Conservation (phyloP, 2,797 vertebrate species). For the Danio jaintianensis region DNA sequence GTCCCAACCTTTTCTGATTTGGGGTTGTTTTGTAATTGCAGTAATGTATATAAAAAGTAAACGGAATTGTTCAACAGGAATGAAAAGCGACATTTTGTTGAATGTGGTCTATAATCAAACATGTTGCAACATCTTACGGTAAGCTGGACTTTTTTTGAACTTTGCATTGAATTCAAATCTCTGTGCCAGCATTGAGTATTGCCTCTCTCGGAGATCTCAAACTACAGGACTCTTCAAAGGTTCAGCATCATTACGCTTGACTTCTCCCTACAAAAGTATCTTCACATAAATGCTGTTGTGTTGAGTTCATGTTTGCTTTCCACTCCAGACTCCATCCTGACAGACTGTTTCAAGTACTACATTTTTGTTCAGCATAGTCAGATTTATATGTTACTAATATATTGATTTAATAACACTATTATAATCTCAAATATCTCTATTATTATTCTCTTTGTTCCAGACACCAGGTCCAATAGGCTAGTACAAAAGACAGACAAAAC, state of each 20-base stretch:
- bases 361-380: no score
- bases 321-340: background rate
- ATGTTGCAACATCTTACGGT: background rate
- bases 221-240: constrained; percentile 1
- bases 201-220: background rate
- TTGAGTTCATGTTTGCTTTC: no score
- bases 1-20: no score
- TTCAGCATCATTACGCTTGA: background rate
- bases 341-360: no score
- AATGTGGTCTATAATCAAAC: background rate
- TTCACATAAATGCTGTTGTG: background rate
- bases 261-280: background rate
- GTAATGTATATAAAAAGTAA: background rate
- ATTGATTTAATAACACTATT: no score
- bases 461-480: no score
- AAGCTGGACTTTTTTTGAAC: background rate
- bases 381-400: no score
- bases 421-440: no score
- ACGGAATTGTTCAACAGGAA: background rate
- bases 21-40: background rate
- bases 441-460: no score
- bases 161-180: background rate
- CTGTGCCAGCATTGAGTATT: background rate
- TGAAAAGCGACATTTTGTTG: background rate
- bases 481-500: no score